phyloP scores from a whole-genome alignment of 2,888 invertebrate species.

The Agrilus cyanescens region DNA sequence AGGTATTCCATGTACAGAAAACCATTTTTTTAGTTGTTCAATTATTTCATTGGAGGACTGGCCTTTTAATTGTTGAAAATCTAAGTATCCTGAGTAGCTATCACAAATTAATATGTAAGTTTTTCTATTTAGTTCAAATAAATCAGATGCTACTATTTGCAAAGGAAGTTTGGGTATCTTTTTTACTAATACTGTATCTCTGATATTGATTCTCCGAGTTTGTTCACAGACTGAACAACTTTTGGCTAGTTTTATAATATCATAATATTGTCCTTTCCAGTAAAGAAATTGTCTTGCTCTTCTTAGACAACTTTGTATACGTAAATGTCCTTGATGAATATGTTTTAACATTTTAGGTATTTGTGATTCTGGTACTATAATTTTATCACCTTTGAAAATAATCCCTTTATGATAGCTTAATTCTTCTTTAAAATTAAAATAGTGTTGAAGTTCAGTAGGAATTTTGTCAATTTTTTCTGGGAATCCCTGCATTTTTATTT shows the following conservation, averaged over 20 bases:
- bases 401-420: neutral
- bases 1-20: slow-evolving; percentile 7
- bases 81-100: slow-evolving; percentile 9
- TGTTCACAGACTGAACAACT: slow-evolving; percentile 5
- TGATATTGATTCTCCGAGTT: slow-evolving; percentile 5
- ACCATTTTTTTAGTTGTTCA: slow-evolving; percentile 5
- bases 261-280: slow-evolving; percentile 7
- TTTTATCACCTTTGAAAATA: slow-evolving; percentile 6
- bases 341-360: slow-evolving; percentile 2
- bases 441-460: neutral
- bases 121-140: slow-evolving; percentile 6
- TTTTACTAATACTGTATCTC: slow-evolving; percentile 1
- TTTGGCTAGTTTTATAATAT: slow-evolving; percentile 5
- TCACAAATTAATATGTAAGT: slow-evolving; percentile 5
- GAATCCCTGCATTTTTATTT: neutral
- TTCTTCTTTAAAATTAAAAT: slow-evolving; percentile 4
- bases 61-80: slow-evolving; percentile 2
- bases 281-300: slow-evolving; percentile 8
- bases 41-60: slow-evolving; percentile 2
- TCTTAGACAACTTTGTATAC: slow-evolving; percentile 7
- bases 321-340: slow-evolving; percentile 8
- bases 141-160: slow-evolving; percentile 8
- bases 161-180: slow-evolving; percentile 3
- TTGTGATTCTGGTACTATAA: slow-evolving; percentile 3
- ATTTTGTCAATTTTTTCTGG: neutral